Evolutionary conservation across 2,888 invertebrate genomes (phyloP).

Genomic region (Dryomyza anilis): DNA sequence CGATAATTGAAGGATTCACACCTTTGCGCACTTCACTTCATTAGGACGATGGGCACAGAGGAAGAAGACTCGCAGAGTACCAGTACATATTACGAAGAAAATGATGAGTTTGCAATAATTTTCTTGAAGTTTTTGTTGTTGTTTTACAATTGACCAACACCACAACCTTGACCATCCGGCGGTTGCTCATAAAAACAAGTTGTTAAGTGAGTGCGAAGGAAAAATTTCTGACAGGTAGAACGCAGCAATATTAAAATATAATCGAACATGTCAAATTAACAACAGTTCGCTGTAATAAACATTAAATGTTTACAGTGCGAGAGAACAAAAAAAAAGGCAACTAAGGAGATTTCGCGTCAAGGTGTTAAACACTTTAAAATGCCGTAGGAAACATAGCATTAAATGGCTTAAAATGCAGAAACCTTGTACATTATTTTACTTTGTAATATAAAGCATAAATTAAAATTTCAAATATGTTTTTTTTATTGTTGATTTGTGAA

Average conservation of each 20-base stretch:
- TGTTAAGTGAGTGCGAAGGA: constrained; percentile 21
- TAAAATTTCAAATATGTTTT: too few species aligned
- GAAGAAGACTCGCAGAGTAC: background rate
- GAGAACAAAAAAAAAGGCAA: background rate
- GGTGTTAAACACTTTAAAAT: background rate
- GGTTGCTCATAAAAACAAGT: constrained; percentile 17
- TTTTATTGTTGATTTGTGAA: background rate
- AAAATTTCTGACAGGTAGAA: constrained; percentile 23
- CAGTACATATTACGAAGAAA: background rate
- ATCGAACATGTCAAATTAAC: constrained; percentile 24
- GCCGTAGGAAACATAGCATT: too few species aligned
- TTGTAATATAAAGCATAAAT: too few species aligned
- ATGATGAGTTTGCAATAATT: constrained; percentile 20
- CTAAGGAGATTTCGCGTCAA: background rate
- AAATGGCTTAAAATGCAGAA: too few species aligned
- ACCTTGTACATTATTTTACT: too few species aligned
- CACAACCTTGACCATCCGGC: too few species aligned
- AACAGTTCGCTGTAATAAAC: constrained; percentile 18
- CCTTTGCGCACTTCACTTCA: constrained; percentile 38
- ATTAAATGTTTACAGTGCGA: constrained; percentile 1
- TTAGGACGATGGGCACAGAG: background rate
- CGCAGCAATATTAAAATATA: constrained; percentile 25
- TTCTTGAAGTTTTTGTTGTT: too few species aligned
- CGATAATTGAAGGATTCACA: constrained; percentile 57
- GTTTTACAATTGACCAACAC: too few species aligned